Conservation (phyloP, 2,113 vertebrate genomes). For the Bujurquina vittata region DNA sequence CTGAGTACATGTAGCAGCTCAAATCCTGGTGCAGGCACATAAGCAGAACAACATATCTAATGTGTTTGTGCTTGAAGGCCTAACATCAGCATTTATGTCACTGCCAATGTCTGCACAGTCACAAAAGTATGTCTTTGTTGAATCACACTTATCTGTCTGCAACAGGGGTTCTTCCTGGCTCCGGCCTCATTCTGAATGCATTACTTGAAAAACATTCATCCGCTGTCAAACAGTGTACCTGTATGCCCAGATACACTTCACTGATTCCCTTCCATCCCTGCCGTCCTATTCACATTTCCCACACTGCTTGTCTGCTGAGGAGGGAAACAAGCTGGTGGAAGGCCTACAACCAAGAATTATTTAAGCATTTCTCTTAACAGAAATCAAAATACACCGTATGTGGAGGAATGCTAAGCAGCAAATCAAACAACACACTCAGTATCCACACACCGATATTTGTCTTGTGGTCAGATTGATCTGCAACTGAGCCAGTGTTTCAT, state of each 20-base stretch:
- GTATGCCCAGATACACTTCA: neutral
- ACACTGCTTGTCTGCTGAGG: neutral
- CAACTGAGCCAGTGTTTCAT: too few relatives aligned
- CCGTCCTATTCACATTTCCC: neutral
- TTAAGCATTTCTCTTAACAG: too few relatives aligned
- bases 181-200: neutral
- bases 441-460: too few relatives aligned
- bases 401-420: too few relatives aligned
- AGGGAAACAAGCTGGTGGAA: neutral
- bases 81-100: neutral
- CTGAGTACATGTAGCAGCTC: neutral
- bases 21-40: neutral
- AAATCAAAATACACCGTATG: too few relatives aligned
- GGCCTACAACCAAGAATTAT: too few relatives aligned
- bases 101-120: neutral
- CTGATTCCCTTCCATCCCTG: neutral
- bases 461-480: too few relatives aligned
- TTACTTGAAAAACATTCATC: neutral
- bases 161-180: neutral
- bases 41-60: neutral
- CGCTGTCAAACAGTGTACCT: constrained; percentile 4
- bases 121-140: neutral
- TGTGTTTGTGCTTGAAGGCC: neutral
- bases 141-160: neutral
- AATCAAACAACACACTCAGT: too few relatives aligned